Evolutionary conservation across 2,888 invertebrate genomes (phyloP).

Genomic region (Drosophila fulvimacula): DNA sequence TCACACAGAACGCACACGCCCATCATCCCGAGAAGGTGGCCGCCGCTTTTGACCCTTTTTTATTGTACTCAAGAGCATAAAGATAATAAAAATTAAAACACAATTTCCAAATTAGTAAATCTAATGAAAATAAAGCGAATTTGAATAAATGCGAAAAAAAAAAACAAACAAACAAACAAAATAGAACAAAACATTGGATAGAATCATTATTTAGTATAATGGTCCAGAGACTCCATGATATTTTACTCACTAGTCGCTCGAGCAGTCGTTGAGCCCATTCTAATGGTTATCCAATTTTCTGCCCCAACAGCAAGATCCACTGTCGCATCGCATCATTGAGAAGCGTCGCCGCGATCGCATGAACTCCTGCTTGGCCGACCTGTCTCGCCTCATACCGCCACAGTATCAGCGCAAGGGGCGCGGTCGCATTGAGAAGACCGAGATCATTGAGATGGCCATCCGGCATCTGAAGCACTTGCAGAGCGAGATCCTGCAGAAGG

Average conservation of each 20-base stretch:
- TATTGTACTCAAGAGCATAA: constrained; percentile 55
- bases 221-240: constrained; percentile 37
- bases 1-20: constrained; percentile 47
- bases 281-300: constrained; percentile 24
- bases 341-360: constrained; percentile 97
- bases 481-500: constrained; percentile 86
- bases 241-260: constrained; percentile 42
- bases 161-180: constrained; percentile 17
- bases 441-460: constrained; percentile 99
- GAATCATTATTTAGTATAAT: constrained; percentile 55
- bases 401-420: constrained; percentile 97
- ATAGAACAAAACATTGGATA: constrained; percentile 44
- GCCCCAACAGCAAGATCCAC: constrained; percentile 92
- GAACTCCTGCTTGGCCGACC: constrained; percentile 98
- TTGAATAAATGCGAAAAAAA: constrained; percentile 25
- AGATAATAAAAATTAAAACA: constrained; percentile 8
- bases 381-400: constrained; percentile 96
- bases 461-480: constrained; percentile 96
- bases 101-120: constrained; percentile 27
- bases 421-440: constrained; percentile 98
- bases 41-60: constrained; percentile 75
- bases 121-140: constrained; percentile 30
- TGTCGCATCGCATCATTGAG: constrained; percentile 99
- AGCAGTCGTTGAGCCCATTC: not conserved
- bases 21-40: constrained; percentile 48